Base-by-base conservation (phyloP, 2,113 vertebrate genomes). In the Tapirus terrestris region DNA sequence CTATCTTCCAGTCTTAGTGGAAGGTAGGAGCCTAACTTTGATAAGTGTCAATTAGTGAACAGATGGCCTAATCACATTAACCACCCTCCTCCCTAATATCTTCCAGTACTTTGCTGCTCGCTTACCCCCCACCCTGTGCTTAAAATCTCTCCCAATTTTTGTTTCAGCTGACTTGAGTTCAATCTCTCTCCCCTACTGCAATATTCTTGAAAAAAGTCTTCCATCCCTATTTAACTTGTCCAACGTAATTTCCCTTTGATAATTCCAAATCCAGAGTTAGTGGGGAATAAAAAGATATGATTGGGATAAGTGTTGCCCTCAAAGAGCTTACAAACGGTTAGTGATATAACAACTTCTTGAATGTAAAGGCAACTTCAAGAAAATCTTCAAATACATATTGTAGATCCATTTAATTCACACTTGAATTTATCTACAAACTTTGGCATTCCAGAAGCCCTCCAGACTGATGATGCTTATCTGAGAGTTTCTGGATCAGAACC, bases 401-500 rank as follows among this genome's bases (percentile, higher is more conserved):
- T 23, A 36, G 51, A 65, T 60, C 20, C 7, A 80, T 87, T 63
- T 87, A 84, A 87, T 83, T 96, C 10, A 43, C 33, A 82, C 53
- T 70, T 95, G 67, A 84, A 72, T 53, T 95, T 96, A 70, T 36
- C 31, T 65, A 39, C 13, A 91, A 76, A 65, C 25, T 65, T 72
- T n/a, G 27, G 13, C 13, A 31, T 79, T 83, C 27, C 6, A 75
- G 43, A 95, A 29, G 3, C 86, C 76, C 43, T 92, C 29, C 16
- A 87, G 51, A 63, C n/a, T 48, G 58, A 76, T 51, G 39, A 61
- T 83, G 21, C 33, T 92, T 65, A 77, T 75, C 23, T 80, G 20
- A 65, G 77, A 87, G 7, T 92, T 82, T 97, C 56, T 65, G 45
- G 68, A 48, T 65, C 20, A 96, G 39, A 95, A 79, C 18, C 45